Conservation (phyloP, 2,797 vertebrate species). For the Myotis pilosus region DNA sequence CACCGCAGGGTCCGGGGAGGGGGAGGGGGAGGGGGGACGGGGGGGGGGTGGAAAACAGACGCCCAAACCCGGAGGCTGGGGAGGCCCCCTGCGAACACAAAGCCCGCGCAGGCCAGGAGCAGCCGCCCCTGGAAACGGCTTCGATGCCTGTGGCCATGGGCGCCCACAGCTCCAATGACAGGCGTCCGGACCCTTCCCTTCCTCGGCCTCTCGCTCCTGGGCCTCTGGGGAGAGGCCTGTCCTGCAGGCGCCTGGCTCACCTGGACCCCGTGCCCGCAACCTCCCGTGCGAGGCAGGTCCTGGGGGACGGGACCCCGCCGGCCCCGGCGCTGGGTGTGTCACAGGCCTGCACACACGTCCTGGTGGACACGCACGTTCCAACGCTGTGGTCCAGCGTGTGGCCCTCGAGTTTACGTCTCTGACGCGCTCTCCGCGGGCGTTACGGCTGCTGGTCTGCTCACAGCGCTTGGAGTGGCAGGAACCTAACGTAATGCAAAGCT, state of each 20-base stretch:
- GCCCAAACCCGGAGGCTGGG: neutral
- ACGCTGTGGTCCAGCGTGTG: no score
- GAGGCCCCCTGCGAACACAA: neutral
- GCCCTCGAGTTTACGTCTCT: neutral
- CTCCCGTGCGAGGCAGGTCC: no score
- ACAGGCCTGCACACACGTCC: no score
- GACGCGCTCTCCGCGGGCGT: neutral
- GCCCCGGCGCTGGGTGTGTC: no score
- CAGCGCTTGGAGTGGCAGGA: neutral
- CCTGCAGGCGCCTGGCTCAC: no score
- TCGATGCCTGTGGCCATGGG: neutral
- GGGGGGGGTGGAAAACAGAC: neutral
- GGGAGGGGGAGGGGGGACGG: no score
- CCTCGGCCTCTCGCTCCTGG: no score
- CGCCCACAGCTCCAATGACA: neutral
- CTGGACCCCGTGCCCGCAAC: no score
- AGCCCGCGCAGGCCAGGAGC: neutral
- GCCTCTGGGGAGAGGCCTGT: no score
- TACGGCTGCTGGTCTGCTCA: neutral
- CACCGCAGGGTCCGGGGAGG: neutral
- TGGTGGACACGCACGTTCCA: neutral
- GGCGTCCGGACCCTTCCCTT: no score
- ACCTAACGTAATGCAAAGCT: neutral
- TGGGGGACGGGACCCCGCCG: no score
- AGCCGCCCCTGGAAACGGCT: neutral